Conservation (phyloP, 2,888 invertebrate genomes). For the Lutraria lutraria region DNA sequence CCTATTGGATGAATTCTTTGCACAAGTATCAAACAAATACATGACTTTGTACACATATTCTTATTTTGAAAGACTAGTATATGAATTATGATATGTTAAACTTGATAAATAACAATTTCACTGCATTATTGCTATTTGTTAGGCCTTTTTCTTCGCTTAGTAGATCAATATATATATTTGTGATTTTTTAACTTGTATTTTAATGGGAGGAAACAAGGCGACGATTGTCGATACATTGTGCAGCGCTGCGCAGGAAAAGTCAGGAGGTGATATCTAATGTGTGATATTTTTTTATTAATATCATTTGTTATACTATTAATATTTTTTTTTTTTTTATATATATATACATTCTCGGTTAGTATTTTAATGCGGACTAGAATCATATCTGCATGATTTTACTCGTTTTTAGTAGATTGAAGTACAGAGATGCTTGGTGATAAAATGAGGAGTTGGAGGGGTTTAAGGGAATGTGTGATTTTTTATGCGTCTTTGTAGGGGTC, state of each 20-base stretch:
- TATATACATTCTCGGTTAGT: conserved; percentile 17
- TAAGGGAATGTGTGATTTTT: no score
- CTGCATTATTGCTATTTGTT: no score
- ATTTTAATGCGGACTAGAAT: conserved; percentile 24
- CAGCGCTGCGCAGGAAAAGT: conserved; percentile 35
- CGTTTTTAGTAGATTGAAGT: not conserved
- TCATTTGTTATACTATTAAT: conserved; percentile 20
- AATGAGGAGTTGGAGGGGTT: no score
- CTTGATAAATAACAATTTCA: no score
- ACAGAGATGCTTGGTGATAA: not conserved
- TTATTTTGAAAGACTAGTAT: no score
- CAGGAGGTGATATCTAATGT: conserved; percentile 51
- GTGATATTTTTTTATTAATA: conserved; percentile 22
- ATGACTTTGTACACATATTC: no score
- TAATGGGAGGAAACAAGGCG: conserved; percentile 52
- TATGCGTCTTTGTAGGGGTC: no score
- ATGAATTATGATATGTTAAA: no score
- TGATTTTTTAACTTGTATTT: conserved; percentile 38
- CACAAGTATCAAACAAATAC: no score
- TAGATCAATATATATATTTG: conserved; percentile 15
- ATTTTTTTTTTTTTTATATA: not conserved
- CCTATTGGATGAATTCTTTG: no score
- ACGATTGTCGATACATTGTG: conserved; percentile 37
- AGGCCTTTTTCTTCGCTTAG: not conserved
- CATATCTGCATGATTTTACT: conserved; percentile 5